phyloP scores from a whole-genome alignment of 2,797 vertebrate genomes.

The Falco rusticolus region DNA sequence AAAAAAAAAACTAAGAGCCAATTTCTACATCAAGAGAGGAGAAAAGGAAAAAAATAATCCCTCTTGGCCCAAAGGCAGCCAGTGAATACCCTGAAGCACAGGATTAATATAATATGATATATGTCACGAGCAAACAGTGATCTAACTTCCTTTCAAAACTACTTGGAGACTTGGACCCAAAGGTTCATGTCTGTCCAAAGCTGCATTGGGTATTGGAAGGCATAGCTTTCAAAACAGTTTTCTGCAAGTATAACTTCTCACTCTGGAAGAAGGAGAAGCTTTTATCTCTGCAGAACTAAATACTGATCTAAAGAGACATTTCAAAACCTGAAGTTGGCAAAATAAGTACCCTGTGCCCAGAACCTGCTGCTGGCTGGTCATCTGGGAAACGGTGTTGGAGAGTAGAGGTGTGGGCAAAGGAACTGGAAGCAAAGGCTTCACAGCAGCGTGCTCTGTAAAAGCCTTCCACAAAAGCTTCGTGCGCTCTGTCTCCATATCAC shows the following conservation, averaged over 20 bases:
- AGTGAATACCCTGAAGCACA: background rate
- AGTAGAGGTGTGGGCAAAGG: background rate
- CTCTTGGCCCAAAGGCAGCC: background rate
- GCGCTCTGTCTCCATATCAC: background rate
- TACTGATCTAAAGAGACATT: background rate
- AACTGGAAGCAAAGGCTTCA: background rate
- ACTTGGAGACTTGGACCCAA: background rate
- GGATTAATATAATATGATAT: background rate
- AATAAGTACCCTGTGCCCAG: background rate
- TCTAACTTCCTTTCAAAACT: constrained; percentile 9
- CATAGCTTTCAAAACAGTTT: background rate
- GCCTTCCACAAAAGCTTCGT: background rate
- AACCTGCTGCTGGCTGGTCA: background rate
- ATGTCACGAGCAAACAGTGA: background rate
- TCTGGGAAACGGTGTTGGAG: background rate
- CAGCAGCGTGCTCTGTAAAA: background rate
- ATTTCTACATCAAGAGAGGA: background rate
- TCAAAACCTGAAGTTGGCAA: background rate
- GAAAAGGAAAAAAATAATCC: background rate
- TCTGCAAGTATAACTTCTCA: background rate
- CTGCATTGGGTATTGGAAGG: background rate
- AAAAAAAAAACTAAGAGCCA: background rate
- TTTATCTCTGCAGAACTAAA: background rate
- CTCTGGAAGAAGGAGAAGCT: background rate
- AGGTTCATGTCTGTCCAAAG: background rate